These are phyloP conservation scores for Melieria crassipennis DNA, from an alignment of 2,888 invertebrate genomes.

Conservation along the genomic window DNA sequence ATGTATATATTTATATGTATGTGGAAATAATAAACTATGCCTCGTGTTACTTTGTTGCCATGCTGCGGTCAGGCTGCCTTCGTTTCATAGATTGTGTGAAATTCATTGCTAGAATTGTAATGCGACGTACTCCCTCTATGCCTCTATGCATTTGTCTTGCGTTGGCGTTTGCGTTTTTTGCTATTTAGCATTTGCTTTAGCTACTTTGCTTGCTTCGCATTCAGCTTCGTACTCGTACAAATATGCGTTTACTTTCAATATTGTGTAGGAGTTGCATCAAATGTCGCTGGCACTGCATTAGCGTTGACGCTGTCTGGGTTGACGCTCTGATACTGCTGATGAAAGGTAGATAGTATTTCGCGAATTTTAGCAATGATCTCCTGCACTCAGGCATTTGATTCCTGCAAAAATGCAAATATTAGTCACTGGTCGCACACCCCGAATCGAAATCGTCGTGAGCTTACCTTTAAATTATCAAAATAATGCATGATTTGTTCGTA, in stretches of 20 bases:
- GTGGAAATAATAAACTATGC: background rate
- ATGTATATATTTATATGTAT: background rate
- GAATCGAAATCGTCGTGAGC: background rate
- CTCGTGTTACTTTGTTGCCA: background rate
- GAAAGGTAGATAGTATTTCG: slow-evolving; percentile 79
- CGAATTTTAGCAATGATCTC: slow-evolving; percentile 87
- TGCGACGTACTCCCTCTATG: background rate
- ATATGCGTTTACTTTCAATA: slow-evolving; percentile 22
- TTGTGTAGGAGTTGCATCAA: slow-evolving; percentile 60
- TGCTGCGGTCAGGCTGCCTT: background rate
- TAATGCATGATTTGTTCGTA: slow-evolving; percentile 98
- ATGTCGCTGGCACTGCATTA: slow-evolving; percentile 57
- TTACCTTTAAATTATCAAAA: slow-evolving; percentile 96
- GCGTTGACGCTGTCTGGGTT: too few species aligned
- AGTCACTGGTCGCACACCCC: background rate
- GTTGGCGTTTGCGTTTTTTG: background rate
- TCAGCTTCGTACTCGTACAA: background rate
- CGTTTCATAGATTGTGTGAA: too few species aligned
- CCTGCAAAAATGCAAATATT: background rate
- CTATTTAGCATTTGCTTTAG: background rate
- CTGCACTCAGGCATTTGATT: slow-evolving; percentile 91
- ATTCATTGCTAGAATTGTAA: slow-evolving; percentile 1
- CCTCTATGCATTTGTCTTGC: too few species aligned
- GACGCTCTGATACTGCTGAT: slow-evolving; percentile 68
- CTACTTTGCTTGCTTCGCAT: background rate